Evolutionary conservation across 92 coral and sea anemone species (phyloP).

Genomic region (Pocillopora grandis): DNA sequence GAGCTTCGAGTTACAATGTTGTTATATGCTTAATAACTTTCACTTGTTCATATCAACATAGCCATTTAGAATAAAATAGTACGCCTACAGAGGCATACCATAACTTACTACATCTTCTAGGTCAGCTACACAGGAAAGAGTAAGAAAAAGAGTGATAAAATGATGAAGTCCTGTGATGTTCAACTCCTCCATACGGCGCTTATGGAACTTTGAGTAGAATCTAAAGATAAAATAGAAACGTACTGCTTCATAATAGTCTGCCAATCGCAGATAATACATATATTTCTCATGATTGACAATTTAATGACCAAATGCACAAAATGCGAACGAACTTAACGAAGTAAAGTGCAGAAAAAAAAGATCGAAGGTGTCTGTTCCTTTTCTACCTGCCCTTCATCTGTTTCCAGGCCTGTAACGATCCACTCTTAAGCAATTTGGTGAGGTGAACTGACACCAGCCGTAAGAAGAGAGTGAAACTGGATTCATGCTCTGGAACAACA

Average conservation of each 20-base stretch:
- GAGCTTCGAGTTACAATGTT: too few species aligned
- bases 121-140: conserved; percentile 90
- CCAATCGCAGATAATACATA: too few species aligned
- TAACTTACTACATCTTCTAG: conserved; percentile 93
- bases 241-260: background rate
- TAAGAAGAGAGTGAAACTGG: conserved; percentile 79
- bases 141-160: conserved; percentile 84
- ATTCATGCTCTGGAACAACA: conserved; percentile 70
- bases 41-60: too few species aligned
- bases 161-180: conserved; percentile 81
- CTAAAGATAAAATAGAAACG: conserved; percentile 35
- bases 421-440: conserved; percentile 61
- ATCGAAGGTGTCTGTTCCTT: background rate
- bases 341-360: background rate
- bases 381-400: conserved; percentile 95
- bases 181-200: conserved; percentile 93
- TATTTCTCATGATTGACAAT: too few species aligned
- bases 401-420: conserved; percentile 90
- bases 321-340: background rate
- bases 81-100: background rate
- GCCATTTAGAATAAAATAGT: too few species aligned
- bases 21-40: too few species aligned
- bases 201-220: conserved; percentile 97
- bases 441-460: conserved; percentile 85
- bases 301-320: background rate